phyloP scores from a whole-genome alignment of 2,888 invertebrate genomes.

The Heliothis peltigera region DNA sequence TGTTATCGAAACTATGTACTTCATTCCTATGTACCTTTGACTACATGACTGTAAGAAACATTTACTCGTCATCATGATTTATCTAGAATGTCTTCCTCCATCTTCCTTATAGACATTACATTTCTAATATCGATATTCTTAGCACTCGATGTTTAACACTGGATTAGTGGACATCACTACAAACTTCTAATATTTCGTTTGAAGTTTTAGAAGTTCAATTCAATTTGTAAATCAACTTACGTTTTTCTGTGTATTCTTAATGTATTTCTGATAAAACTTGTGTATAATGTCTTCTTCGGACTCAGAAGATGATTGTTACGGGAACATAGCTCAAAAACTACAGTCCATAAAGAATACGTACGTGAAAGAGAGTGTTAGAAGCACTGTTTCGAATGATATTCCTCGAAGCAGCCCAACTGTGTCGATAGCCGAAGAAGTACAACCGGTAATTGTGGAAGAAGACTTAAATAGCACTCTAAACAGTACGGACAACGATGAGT shows the following conservation, averaged over 20 bases:
- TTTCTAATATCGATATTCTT: constrained; percentile 6
- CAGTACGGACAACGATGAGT: constrained; percentile 62
- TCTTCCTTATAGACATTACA: not conserved
- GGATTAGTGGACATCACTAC: constrained; percentile 27
- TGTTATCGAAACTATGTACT: constrained; percentile 1
- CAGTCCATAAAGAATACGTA: constrained; percentile 73
- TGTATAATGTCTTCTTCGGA: constrained; percentile 77
- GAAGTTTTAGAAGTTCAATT: not conserved
- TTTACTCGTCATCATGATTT: not conserved
- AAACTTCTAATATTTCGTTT: constrained; percentile 40
- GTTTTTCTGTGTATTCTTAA: not conserved
- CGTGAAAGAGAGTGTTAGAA: constrained; percentile 65
- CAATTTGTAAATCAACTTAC: not conserved
- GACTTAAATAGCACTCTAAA: constrained; percentile 51
- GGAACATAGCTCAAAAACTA: constrained; percentile 77
- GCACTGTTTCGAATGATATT: constrained; percentile 56
- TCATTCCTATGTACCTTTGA: not conserved
- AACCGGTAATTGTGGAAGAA: constrained; percentile 17
- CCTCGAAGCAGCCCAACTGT: constrained; percentile 44
- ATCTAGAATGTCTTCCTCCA: not conserved
- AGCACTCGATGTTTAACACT: not conserved
- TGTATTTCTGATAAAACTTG: constrained; percentile 1
- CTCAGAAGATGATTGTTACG: constrained; percentile 84
- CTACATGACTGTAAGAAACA: not conserved
- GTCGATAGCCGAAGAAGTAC: constrained; percentile 12